Percentiles rank a stretch among this genome's conserved stretches.
phyloP scores from a whole-genome alignment of 1,140 invertebrate genomes.

The Drosophila melanica region DNA sequence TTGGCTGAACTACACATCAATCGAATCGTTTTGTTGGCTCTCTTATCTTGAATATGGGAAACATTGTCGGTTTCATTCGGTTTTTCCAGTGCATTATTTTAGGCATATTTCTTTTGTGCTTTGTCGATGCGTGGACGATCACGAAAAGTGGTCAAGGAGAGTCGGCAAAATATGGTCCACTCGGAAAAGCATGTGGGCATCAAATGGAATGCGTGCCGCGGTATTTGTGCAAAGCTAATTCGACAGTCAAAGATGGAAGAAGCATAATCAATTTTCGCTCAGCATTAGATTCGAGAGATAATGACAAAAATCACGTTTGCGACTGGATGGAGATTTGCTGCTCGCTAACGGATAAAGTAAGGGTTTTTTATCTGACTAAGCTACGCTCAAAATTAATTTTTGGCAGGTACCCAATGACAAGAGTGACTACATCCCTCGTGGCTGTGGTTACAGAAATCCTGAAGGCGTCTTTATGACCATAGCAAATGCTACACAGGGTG shows the following conservation, averaged over 20 bases:
- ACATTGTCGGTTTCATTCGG: too few species aligned
- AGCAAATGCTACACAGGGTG: neutral
- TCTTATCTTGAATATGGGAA: neutral
- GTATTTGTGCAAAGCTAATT: slow-evolving; percentile 1
- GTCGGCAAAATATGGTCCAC: too few species aligned
- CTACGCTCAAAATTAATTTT: neutral
- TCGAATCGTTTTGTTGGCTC: neutral
- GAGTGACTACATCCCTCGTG: slow-evolving; percentile 80
- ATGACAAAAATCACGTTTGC: neutral
- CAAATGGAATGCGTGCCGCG: slow-evolving; percentile 1
- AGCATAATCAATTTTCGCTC: neutral
- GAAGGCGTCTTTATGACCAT: neutral
- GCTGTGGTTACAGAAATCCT: slow-evolving; percentile 82
- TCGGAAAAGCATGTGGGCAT: neutral
- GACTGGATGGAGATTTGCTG: neutral
- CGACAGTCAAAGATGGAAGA: neutral
- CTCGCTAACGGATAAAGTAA: neutral
- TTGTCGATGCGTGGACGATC: neutral
- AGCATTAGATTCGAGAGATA: neutral
- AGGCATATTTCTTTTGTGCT: neutral
- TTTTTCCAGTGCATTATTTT: neutral
- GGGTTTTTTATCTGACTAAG: neutral
- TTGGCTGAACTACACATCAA: neutral
- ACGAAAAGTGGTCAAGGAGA: too few species aligned
- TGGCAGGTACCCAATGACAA: neutral